phyloP scores from a whole-genome alignment of 2,113 vertebrate genomes.

The Pithys albifrons region DNA sequence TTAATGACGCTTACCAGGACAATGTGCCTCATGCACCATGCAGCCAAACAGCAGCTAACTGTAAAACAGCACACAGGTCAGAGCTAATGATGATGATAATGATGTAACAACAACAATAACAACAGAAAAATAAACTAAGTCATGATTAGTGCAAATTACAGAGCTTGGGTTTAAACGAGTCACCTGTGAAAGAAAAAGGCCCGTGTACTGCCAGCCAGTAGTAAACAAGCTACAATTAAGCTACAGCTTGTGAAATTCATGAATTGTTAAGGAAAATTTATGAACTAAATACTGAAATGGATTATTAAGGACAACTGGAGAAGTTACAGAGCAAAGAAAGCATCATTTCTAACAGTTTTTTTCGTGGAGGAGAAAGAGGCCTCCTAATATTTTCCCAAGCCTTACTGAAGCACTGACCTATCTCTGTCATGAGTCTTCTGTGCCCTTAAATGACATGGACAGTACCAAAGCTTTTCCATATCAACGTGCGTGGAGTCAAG shows the following conservation, averaged over 20 bases:
- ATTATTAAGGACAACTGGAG: not conserved
- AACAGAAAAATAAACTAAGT: slow-evolving; percentile 30
- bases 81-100: slow-evolving; percentile 73
- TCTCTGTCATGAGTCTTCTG: not conserved
- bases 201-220: not conserved
- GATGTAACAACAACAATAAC: not conserved
- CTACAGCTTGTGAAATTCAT: not conserved
- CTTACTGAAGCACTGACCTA: not conserved
- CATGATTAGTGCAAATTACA: slow-evolving; percentile 57
- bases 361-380: not conserved
- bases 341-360: not conserved
- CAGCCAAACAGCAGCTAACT: slow-evolving; percentile 95
- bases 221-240: not conserved
- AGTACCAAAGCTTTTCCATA: not conserved
- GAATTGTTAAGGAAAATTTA: not conserved
- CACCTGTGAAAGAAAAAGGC: slow-evolving; percentile 20
- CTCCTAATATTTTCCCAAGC: not conserved
- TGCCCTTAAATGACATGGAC: not conserved
- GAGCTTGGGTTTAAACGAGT: slow-evolving; percentile 8
- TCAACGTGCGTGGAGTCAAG: not conserved
- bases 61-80: slow-evolving; percentile 92
- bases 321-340: not conserved
- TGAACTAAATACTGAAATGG: not conserved
- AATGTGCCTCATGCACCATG: slow-evolving; percentile 92
- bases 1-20: slow-evolving; percentile 89